Percentiles rank a stretch among this genome's conserved stretches.
These are phyloP conservation scores for Ecliptopera silaceata DNA, from an alignment of 2,888 invertebrate genomes.

Conservation along the genomic window DNA sequence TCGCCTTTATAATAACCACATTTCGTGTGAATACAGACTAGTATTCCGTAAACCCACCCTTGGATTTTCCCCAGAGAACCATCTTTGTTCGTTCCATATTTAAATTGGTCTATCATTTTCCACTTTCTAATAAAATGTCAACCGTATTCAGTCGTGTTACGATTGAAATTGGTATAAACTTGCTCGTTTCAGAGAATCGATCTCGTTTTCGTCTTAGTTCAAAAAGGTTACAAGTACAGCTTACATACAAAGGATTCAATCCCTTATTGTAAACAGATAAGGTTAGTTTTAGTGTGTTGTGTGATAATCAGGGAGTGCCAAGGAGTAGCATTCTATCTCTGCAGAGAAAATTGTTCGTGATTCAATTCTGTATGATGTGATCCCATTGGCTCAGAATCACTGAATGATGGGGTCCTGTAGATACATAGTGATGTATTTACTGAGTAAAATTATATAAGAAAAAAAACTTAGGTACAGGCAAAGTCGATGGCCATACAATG, in stretches of 20 bases:
- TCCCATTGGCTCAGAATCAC: conserved; percentile 60
- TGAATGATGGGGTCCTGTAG: conserved; percentile 39
- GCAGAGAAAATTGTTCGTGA: conserved; percentile 65
- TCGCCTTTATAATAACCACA: conserved; percentile 30
- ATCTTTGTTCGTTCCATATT: conserved; percentile 78
- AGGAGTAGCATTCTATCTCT: conserved; percentile 68
- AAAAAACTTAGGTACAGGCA: no score
- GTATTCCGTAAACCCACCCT: conserved; percentile 46
- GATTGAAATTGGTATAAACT: conserved; percentile 36
- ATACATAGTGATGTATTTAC: conserved; percentile 16
- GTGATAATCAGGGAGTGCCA: conserved; percentile 57
- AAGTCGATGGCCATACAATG: no score
- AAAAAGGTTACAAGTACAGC: conserved; percentile 48
- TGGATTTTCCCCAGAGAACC: conserved; percentile 80
- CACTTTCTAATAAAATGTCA: conserved; percentile 34
- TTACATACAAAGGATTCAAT: conserved; percentile 34
- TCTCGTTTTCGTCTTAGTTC: conserved; percentile 56
- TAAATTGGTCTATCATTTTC: conserved; percentile 73
- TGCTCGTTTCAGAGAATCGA: conserved; percentile 74
- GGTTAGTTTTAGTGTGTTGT: conserved; percentile 40
- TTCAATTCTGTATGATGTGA: conserved; percentile 49
- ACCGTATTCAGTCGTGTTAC: conserved; percentile 31
- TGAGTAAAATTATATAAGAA: no score
- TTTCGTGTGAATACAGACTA: conserved; percentile 29
- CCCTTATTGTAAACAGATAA: conserved; percentile 34